These are phyloP conservation scores for Tipula unca DNA, from an alignment of 2,888 invertebrate species.

Conservation along the genomic window DNA sequence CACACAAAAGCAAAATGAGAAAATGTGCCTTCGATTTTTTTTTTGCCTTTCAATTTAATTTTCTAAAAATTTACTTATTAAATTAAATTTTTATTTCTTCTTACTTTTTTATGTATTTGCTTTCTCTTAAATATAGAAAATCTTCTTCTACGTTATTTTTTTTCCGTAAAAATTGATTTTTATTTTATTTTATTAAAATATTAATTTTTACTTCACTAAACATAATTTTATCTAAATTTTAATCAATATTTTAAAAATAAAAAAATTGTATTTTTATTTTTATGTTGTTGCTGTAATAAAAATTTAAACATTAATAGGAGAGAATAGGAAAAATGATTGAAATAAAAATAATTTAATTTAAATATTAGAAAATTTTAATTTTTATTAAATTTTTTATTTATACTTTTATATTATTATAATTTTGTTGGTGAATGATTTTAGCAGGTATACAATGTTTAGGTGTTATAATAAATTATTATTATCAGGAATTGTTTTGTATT, in stretches of 20 bases:
- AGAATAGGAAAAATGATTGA: not conserved
- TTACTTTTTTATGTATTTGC: not conserved
- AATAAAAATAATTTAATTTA: slow-evolving; percentile 2
- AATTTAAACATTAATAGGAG: not conserved
- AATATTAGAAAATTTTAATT: not conserved
- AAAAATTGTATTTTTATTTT: not conserved
- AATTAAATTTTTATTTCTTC: not conserved
- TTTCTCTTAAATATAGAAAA: not conserved
- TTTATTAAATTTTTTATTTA: not conserved
- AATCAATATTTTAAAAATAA: not conserved
- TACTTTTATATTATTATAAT: no score
- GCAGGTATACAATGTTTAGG: not conserved
- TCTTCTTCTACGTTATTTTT: not conserved
- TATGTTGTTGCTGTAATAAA: not conserved
- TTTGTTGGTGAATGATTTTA: not conserved
- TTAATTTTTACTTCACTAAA: slow-evolving; percentile 14
- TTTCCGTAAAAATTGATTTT: not conserved
- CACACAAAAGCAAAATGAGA: not conserved
- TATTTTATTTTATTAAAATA: not conserved
- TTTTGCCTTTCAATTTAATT: not conserved
- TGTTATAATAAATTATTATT: not conserved
- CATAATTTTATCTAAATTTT: slow-evolving; percentile 8
- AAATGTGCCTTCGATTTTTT: no score
- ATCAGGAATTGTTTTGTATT: not conserved
- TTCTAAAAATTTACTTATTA: not conserved